Evolutionary conservation across 2,888 invertebrate genomes (phyloP).

Genomic region (Iphiclides podalirius): DNA sequence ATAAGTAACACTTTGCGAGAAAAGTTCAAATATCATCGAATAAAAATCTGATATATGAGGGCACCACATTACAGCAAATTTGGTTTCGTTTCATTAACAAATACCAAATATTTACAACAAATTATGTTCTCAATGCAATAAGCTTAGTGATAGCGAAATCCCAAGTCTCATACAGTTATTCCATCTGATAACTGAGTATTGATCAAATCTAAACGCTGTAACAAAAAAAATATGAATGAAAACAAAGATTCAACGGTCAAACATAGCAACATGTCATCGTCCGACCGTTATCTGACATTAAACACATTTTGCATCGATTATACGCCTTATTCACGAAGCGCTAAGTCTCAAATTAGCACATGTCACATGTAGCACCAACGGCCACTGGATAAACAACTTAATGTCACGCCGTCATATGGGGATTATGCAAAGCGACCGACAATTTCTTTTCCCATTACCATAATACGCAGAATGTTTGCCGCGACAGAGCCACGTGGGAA

Average conservation of each 20-base stretch:
- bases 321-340: slow-evolving; percentile 26
- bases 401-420: slow-evolving; percentile 55
- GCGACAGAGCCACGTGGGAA: slow-evolving; percentile 62
- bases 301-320: slow-evolving; percentile 22
- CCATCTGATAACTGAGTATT: not conserved
- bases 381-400: slow-evolving; percentile 53
- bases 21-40: no score
- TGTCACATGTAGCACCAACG: not conserved
- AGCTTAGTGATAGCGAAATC: no score
- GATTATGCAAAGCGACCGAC: slow-evolving; percentile 71
- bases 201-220: slow-evolving; percentile 19
- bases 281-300: slow-evolving; percentile 47
- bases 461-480: slow-evolving; percentile 59
- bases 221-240: slow-evolving; percentile 32
- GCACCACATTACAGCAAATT: no score
- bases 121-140: no score
- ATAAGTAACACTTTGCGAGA: no score
- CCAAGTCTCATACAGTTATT: no score
- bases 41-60: no score
- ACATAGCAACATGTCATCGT: slow-evolving; percentile 48
- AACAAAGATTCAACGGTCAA: slow-evolving; percentile 33
- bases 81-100: no score
- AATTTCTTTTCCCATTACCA: slow-evolving; percentile 66
- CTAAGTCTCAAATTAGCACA: slow-evolving; percentile 20
- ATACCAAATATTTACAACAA: no score